A percentile compares a stretch with the other conserved stretches of the same genome.
Conservation (phyloP, 2,113 vertebrate genomes). For the Microtus richardsoni region DNA sequence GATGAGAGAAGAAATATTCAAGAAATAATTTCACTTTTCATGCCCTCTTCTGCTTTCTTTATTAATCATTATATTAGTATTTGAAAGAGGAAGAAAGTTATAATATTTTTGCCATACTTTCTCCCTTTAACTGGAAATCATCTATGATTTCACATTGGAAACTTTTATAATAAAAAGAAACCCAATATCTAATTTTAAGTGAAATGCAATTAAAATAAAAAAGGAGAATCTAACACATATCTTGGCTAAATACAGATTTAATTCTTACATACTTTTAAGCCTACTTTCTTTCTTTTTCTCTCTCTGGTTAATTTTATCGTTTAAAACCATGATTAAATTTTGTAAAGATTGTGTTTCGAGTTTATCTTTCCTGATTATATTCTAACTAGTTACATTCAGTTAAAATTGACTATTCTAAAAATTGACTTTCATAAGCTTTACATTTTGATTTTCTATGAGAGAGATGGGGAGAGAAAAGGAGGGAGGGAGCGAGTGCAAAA, state of each 20-base stretch:
- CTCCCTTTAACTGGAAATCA: not conserved
- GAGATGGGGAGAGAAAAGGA: accelerated
- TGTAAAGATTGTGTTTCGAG: not conserved
- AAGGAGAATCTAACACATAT: not conserved
- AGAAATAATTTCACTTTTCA: slow-evolving; percentile 56
- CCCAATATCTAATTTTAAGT: slow-evolving; percentile 27
- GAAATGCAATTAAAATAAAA: slow-evolving; percentile 46
- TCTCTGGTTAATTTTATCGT: not conserved
- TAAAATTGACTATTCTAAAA: not conserved
- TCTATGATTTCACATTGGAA: slow-evolving; percentile 24
- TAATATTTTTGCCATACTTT: slow-evolving; percentile 36
- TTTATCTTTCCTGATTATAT: not conserved
- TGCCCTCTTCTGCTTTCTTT: not conserved
- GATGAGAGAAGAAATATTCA: slow-evolving; percentile 16
- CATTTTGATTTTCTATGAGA: not conserved
- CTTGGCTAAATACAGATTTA: slow-evolving; percentile 23
- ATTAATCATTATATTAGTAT: not conserved
- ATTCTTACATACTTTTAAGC: slow-evolving; percentile 19
- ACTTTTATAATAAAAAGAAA: slow-evolving; percentile 19
- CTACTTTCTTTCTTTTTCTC: no score
- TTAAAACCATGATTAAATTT: not conserved
- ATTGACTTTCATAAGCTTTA: not conserved
- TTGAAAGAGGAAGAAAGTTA: slow-evolving; percentile 31
- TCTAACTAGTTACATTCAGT: not conserved
- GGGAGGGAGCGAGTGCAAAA: not conserved